Base-by-base conservation (phyloP, 2,888 invertebrate genomes). In the Lasioglossum figueresi region DNA sequence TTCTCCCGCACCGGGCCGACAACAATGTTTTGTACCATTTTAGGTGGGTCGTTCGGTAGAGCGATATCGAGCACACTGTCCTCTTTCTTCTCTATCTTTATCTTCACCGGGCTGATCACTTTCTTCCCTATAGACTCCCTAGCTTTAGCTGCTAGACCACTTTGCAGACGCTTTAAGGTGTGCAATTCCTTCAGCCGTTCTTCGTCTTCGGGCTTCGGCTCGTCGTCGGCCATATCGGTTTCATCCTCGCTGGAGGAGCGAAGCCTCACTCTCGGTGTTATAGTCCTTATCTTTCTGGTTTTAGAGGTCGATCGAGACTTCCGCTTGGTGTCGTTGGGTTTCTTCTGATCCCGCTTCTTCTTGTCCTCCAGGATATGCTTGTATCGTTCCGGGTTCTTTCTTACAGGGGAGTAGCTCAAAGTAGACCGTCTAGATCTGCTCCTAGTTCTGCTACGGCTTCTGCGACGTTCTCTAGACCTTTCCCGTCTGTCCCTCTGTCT, bases 341-440 rank as follows among this genome's bases (percentile, higher is more conserved):
- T 96, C 95, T 86, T 95, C 96, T 89, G 96, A 96, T 92, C 97
- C 96, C 12, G 96, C 96, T 85, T 91, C 88, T 96, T 96, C 91
- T 96, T 96, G 0, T 96, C 96, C 77, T 96, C 96, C 56, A 97
- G 95, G 68, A 97, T 96, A 85, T 97, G 97, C 43, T 95, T 96
- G 92, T 97, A 97, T 0, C 97, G 96, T 90, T 97, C 97, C 0
- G 97, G 97, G 94, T 97, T 96, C 27, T 96, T 96, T 3, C 96
- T 95, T 0, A 97, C 96, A 0, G 97, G 97, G 0, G 97, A 97
- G 91, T 97, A 97, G 90, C 97, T 97, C 76, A 97, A 94, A 87
- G 96, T 96, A 34, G 90, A 94, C 80, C 94, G 88, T 76, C 93
- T 88, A 19, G 96, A 96, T 0, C 96, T 95, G 90, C 96, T 96